phyloP scores from a whole-genome alignment of 2,888 invertebrate genomes.

The Drosophila ustulata region DNA sequence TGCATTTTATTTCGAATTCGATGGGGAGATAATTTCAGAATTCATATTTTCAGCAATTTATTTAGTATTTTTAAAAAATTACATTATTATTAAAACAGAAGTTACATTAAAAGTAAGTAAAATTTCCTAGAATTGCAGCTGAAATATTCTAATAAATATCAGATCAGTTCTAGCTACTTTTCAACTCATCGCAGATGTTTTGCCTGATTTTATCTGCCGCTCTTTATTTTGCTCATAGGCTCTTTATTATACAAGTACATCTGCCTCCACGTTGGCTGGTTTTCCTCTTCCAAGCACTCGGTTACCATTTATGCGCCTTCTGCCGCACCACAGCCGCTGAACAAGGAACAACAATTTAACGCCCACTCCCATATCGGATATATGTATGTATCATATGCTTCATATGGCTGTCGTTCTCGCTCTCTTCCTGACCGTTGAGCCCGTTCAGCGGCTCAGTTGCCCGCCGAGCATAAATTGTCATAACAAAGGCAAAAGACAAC shows the following conservation, averaged over 20 bases:
- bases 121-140: not conserved
- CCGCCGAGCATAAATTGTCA: slow-evolving; percentile 75
- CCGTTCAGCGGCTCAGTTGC: slow-evolving; percentile 35
- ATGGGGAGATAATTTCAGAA: too few species aligned
- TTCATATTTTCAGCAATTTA: too few species aligned
- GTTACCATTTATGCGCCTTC: not conserved
- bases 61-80: too few species aligned
- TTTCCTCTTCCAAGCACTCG: not conserved
- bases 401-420: not conserved
- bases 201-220: not conserved
- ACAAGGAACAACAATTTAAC: not conserved
- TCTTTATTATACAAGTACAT: not conserved
- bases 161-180: not conserved
- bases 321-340: slow-evolving; percentile 1
- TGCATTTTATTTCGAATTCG: slow-evolving; percentile 29
- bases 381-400: slow-evolving; percentile 1
- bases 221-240: not conserved
- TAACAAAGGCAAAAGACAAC: slow-evolving; percentile 79
- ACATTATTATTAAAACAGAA: too few species aligned
- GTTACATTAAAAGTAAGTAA: not conserved
- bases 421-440: slow-evolving; percentile 9
- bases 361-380: not conserved
- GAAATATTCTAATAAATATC: not conserved
- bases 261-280: not conserved
- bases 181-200: not conserved